Base-by-base conservation (phyloP, 2,797 vertebrate genomes). In the Triplophysa yarkandensis region DNA sequence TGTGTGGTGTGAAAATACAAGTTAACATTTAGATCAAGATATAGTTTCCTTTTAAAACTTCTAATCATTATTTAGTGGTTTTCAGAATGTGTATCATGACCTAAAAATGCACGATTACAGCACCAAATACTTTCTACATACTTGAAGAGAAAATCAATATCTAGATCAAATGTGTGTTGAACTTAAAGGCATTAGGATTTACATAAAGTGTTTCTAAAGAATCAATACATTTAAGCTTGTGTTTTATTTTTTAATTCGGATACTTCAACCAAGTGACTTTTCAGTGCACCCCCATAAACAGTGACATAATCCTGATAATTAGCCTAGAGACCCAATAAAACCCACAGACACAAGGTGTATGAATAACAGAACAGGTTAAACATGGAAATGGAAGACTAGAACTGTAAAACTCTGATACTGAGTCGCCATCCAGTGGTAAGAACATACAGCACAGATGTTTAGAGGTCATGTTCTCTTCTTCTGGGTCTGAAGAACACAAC, bases 341-440 rank as follows among this genome's bases (percentile, higher is more conserved):
- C 48, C 11, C 19, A 46, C 5, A 46, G 0, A 44, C 6, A 5
- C 4, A 6, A 16, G 17, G 2, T 17, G 41, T 17, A 7, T 16
- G 14, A 44, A 44, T 17, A 44, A 17, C n/a, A n/a, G n/a, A n/a
- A n/a, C n/a, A n/a, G n/a, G n/a, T n/a, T n/a, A n/a, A n/a, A n/a
- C n/a, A n/a, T n/a, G n/a, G n/a, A n/a, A n/a, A n/a, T n/a, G n/a
- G n/a, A n/a, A n/a, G n/a, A n/a, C n/a, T n/a, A n/a, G n/a, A n/a
- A n/a, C n/a, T n/a, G n/a, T n/a, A n/a, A n/a, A 44, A n/a, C 17
- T 8, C 6, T 19, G 17, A 17, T 46, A 17, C 17, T 5, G 6
- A n/a, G 44, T 50, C 66, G 65, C 73, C 73, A 62, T n/a, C 73
- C 14, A 17, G 73, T 61, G 65, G 65, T 30, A 25, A 54, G 6